Percentiles rank a stretch among this genome's conserved stretches.
Evolutionary conservation across 2,113 vertebrate genomes (phyloP).

Genomic region (Haemorhous mexicanus): DNA sequence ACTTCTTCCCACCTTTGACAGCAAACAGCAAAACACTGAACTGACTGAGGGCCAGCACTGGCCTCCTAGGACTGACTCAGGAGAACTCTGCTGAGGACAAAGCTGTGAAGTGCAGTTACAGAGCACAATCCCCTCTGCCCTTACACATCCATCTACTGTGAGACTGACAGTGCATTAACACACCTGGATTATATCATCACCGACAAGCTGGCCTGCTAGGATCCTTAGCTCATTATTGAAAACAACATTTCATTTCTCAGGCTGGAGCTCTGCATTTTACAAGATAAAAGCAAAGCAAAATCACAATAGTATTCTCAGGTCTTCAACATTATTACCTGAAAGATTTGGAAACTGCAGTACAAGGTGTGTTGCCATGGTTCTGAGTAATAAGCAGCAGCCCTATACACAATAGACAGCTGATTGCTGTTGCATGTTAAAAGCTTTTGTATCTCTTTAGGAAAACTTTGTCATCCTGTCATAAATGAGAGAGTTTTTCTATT

Average conservation of each 20-base stretch:
- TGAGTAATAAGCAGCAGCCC: conserved; percentile 2
- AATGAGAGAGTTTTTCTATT: neutral
- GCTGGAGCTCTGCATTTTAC: neutral
- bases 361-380: conserved; percentile 59
- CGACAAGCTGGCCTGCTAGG: neutral
- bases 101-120: neutral
- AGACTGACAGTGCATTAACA: neutral
- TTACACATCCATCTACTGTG: accelerated
- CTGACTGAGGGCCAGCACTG: neutral
- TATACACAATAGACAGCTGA: conserved; percentile 41
- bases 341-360: conserved; percentile 2
- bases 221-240: neutral
- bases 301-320: neutral
- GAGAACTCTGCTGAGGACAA: neutral
- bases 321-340: conserved; percentile 25
- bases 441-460: neutral
- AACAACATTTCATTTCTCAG: neutral
- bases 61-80: neutral
- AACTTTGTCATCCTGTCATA: neutral
- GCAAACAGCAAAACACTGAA: neutral
- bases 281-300: conserved; percentile 28
- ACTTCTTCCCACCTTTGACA: neutral
- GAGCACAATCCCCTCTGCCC: neutral
- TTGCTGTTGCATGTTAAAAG: conserved; percentile 12
- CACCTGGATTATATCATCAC: neutral